Percentiles rank a stretch among this genome's conserved stretches.
Evolutionary conservation across 2,888 invertebrate genomes (phyloP).

Genomic region (Criorhina ranunculi): DNA sequence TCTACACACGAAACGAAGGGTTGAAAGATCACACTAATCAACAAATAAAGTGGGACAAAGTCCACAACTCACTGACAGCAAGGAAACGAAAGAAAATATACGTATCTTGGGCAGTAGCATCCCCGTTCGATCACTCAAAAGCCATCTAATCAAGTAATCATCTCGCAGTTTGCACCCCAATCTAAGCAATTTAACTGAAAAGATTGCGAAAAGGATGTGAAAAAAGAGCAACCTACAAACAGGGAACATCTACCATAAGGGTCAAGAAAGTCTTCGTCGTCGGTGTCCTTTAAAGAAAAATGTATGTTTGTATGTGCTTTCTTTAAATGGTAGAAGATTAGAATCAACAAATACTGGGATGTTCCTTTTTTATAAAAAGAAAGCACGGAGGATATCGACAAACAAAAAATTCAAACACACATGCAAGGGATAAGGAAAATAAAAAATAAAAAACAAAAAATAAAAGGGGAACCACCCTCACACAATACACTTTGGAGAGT

Average conservation of each 20-base stretch:
- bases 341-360: slow-evolving; percentile 40
- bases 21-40: slow-evolving; percentile 71
- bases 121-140: slow-evolving; percentile 67
- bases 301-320: slow-evolving; percentile 47
- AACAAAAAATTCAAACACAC: slow-evolving; percentile 22
- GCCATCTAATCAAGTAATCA: slow-evolving; percentile 78
- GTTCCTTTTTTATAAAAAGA: not conserved
- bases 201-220: slow-evolving; percentile 33
- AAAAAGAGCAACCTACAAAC: slow-evolving; percentile 14
- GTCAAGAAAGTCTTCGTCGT: slow-evolving; percentile 48
- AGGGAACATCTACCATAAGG: slow-evolving; percentile 28
- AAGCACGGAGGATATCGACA: slow-evolving; percentile 19
- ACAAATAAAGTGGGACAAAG: slow-evolving; percentile 69
- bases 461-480: slow-evolving; percentile 34
- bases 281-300: slow-evolving; percentile 40
- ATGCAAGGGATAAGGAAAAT: slow-evolving; percentile 20
- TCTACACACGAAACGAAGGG: slow-evolving; percentile 34
- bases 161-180: slow-evolving; percentile 75
- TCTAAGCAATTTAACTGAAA: slow-evolving; percentile 64
- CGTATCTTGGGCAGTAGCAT: not conserved
- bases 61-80: slow-evolving; percentile 34
- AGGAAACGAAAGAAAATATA: slow-evolving; percentile 40
- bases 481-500: slow-evolving; percentile 38
- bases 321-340: slow-evolving; percentile 60
- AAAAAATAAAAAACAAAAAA: not conserved